A percentile compares a stretch with the other conserved stretches of the same genome.
Evolutionary conservation across 2,797 vertebrate species (phyloP).

Genomic region (Myotis myotis): DNA sequence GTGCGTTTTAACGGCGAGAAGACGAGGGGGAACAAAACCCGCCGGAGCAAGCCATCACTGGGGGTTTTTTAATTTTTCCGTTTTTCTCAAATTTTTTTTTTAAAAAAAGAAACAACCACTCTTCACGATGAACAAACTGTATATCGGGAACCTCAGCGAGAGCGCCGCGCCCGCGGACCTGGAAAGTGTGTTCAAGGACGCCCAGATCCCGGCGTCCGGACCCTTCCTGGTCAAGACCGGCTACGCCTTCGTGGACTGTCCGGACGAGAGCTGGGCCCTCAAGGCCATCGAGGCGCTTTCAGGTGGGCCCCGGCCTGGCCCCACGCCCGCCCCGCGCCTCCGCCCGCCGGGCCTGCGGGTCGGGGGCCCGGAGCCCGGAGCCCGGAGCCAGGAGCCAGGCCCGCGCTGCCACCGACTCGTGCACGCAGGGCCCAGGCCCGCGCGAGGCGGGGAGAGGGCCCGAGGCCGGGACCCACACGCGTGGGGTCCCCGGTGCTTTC

Average conservation of each 20-base stretch:
- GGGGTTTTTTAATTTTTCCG: slow-evolving; percentile 68
- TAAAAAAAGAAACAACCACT: slow-evolving; percentile 72
- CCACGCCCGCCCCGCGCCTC: neutral
- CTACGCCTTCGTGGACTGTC: slow-evolving; percentile 99
- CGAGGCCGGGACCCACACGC: slow-evolving; percentile 24
- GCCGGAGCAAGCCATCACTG: slow-evolving; percentile 56
- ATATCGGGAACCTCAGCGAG: slow-evolving; percentile 98
- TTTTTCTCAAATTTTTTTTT: slow-evolving; percentile 57
- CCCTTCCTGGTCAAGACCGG: slow-evolving; percentile 97
- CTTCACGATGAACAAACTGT: slow-evolving; percentile 97
- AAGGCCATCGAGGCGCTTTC: slow-evolving; percentile 98
- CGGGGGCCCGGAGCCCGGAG: neutral
- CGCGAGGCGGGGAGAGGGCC: neutral
- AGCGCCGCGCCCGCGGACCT: slow-evolving; percentile 96
- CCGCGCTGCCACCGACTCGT: neutral
- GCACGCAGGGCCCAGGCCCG: neutral
- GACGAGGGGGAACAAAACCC: slow-evolving; percentile 73
- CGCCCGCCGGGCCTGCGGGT: neutral
- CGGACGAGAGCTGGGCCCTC: slow-evolving; percentile 97
- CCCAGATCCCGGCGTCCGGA: slow-evolving; percentile 96
- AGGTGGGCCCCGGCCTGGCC: slow-evolving; percentile 87
- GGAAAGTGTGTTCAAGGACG: slow-evolving; percentile 97
- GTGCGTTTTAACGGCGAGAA: slow-evolving; percentile 60
- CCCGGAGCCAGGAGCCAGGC: neutral
- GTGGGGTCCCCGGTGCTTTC: neutral